Base-by-base conservation (phyloP, 2,113 vertebrate genomes). In the Callipepla californica region DNA sequence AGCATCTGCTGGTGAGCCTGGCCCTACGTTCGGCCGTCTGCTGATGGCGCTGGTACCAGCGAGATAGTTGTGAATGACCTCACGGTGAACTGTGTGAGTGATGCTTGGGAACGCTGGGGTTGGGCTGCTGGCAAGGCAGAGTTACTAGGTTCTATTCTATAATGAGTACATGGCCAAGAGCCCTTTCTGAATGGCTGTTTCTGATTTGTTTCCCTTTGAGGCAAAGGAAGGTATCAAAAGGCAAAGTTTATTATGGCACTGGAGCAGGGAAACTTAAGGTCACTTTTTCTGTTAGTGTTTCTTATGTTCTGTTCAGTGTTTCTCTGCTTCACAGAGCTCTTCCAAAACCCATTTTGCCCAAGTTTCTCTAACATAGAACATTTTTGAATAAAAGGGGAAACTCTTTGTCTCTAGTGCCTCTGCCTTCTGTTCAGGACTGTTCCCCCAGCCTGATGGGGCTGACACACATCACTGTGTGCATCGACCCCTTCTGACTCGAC, bases 141-240 rank as follows among this genome's bases (percentile, higher is more conserved):
- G 21, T 30, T 88, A 57, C 79, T 85, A 48, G 50, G 69, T 88
- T 85, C 90, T 92, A 70, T 74, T 61, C 57, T 78, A 28, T 47
- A 74, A 18, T 0, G 11, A 51, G 36, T 36, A 55, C 23, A n/a
- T 51, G 70, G 66, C 61, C 67, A 62, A 90, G 45, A 75, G 38
- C 62, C 45, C 51, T 85, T 85, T 69, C 83, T 79, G 70, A 74
- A 75, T 36, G n/a, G 15, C 40, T 51, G n/a, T 62, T 94, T 85
- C 76, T 84, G 10, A 2, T 87, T 85, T 81, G 75, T 74, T 92
- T 84, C 36, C 26, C 23, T 94, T 69, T 74, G 76, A 95, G 85
- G 28, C 30, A 42, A 44, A 87, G 78, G 34, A 66, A 63, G 38
- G 13, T 55, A 22, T 61, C 28, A 93, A 85, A 93, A 93, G 38